Base-by-base conservation (phyloP, 2,888 invertebrate species). In the Leptinotarsa haldemani region DNA sequence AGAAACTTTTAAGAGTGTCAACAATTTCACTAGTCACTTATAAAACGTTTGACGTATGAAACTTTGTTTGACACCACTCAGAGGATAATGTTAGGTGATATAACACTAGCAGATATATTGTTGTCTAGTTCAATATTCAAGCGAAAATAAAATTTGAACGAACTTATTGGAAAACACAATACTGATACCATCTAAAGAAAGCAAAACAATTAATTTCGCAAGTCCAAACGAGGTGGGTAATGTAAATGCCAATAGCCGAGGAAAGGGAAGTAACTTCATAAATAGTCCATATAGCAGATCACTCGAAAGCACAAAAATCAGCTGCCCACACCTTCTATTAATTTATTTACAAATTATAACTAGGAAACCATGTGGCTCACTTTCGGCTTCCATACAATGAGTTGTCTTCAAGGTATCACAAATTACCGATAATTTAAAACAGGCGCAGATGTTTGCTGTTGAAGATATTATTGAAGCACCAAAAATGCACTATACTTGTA, bases 331-430 rank as follows among this genome's bases (percentile, higher is more conserved):
- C 53, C 52, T 53, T 9, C 50, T 40, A 76, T 70, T 48, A 68
- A 71, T 58, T 47, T 73, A 74, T 71, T 77, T 73, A 70, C 58
- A 52, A 65, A 70, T 66, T 67, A 74, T 52, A 85, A 85, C 86
- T 85, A 86, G 86, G 85, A 88, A 88, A 88, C 88, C 89, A 90
- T 90, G 89, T 89, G 89, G 87, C 86, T 86, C 76, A 87, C 87
- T 84, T 85, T 86, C 82, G 83, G 85, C 84, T 85, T 86, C 85
- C 84, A 84, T 85, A 83, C 83, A 84, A 82, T 82, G 83, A 84
- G 80, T 80, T 82, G 82, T 84, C 83, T 83, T 82, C 82, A 84
- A 84, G 83, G 82, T 84, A 84, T 82, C 84, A 85, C 83, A 82
- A 80, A 78, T 79, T 80, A 83, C 81, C 80, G 82, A 82, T 80